phyloP scores from a whole-genome alignment of 2,797 vertebrate species.

The Apogon hyalosoma region DNA sequence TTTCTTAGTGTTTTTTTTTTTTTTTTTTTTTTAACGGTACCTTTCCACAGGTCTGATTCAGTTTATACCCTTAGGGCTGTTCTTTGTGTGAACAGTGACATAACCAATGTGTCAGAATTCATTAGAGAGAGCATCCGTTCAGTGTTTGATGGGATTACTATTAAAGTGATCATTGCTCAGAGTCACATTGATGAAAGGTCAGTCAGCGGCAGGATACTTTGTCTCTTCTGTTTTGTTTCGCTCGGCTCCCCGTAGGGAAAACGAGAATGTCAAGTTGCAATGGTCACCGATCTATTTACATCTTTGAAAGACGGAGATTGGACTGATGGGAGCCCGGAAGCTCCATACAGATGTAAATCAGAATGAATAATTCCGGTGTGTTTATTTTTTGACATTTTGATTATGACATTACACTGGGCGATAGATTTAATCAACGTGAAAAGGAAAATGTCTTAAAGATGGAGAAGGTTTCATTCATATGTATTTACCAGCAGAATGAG shows the following conservation, averaged over 20 bases:
- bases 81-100: too few species aligned
- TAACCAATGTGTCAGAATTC: not conserved
- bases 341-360: conserved; percentile 55
- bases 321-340: conserved; percentile 45
- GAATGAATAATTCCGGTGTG: conserved; percentile 51
- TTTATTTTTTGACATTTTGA: conserved; percentile 64
- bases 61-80: too few species aligned
- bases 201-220: conserved; percentile 7
- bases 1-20: too few species aligned
- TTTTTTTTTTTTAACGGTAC: too few species aligned
- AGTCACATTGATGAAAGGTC: conserved; percentile 24
- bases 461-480: not conserved
- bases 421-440: conserved; percentile 32
- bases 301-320: conserved; percentile 32
- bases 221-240: conserved; percentile 15
- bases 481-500: not conserved
- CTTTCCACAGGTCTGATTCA: too few species aligned
- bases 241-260: conserved; percentile 4
- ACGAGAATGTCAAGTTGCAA: conserved; percentile 68
- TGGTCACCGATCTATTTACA: conserved; percentile 42
- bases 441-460: not conserved
- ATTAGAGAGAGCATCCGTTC: not conserved
- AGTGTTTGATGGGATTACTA: conserved; percentile 1
- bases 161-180: not conserved
- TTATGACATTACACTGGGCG: conserved; percentile 62